Evolutionary conservation across 2,888 invertebrate species (phyloP).

Genomic region (Brenthis ino): DNA sequence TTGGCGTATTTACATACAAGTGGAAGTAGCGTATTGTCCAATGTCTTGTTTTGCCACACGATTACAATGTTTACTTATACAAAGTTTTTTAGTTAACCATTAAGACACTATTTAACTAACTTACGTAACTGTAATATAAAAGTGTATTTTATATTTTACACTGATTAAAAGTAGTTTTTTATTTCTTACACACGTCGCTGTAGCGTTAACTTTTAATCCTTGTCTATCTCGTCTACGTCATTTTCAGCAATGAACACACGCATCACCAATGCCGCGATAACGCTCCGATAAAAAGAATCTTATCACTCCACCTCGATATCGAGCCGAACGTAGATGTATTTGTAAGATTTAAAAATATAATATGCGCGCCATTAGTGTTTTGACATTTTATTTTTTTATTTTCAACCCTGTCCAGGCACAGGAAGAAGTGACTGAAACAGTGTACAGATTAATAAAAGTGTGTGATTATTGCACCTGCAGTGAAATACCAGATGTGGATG

Average conservation of each 20-base stretch:
- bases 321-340: slow-evolving; percentile 57
- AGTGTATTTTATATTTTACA: no score
- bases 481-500: slow-evolving; percentile 71
- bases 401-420: slow-evolving; percentile 53
- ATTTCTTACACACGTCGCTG: no score
- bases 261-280: slow-evolving; percentile 63
- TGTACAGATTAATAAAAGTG: slow-evolving; percentile 57
- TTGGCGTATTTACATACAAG: no score
- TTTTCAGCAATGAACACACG: slow-evolving; percentile 70
- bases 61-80: no score
- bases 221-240: slow-evolving; percentile 62
- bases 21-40: no score
- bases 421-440: slow-evolving; percentile 53
- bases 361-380: slow-evolving; percentile 60
- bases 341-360: slow-evolving; percentile 49
- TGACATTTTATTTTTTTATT: slow-evolving; percentile 61
- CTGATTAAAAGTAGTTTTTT: no score
- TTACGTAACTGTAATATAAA: no score
- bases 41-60: no score
- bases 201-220: slow-evolving; percentile 36
- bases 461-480: slow-evolving; percentile 75
- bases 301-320: slow-evolving; percentile 71
- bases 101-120: no score
- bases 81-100: no score
- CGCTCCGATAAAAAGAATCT: slow-evolving; percentile 65